Percentiles rank a stretch among this genome's conserved stretches.
Evolutionary conservation across 2,113 vertebrate species (phyloP).

Genomic region (Diadophis punctatus): DNA sequence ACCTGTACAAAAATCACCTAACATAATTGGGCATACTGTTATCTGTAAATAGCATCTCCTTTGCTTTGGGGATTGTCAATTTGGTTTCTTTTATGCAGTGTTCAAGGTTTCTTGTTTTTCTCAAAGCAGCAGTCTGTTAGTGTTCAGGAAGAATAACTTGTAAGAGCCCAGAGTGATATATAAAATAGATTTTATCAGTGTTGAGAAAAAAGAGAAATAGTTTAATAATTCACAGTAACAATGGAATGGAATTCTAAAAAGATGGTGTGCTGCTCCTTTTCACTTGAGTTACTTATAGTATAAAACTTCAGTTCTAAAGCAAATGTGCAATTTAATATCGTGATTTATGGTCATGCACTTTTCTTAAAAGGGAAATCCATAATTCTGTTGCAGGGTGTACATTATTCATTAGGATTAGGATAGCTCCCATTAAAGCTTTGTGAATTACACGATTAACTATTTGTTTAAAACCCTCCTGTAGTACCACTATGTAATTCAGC

Average conservation of each 20-base stretch:
- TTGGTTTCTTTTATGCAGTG: neutral
- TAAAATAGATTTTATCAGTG: neutral
- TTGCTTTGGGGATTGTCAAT: neutral
- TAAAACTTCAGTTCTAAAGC: constrained; percentile 10
- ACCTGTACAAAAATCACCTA: neutral
- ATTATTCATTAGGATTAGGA: neutral
- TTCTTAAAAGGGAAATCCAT: constrained; percentile 8
- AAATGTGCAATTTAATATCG: constrained; percentile 16
- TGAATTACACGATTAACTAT: neutral
- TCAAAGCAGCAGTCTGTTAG: neutral
- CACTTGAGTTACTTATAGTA: neutral
- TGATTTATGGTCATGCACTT: neutral
- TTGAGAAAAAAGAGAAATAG: neutral
- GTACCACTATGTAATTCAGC: neutral
- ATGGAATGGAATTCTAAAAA: neutral
- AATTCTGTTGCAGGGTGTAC: constrained; percentile 4
- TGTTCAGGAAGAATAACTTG: neutral
- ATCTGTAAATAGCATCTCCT: neutral
- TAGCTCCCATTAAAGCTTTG: constrained; percentile 9
- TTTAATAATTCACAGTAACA: constrained; percentile 9
- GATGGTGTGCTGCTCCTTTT: constrained; percentile 12
- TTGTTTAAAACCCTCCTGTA: neutral
- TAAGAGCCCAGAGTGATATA: neutral
- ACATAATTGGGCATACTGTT: neutral
- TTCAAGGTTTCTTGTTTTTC: neutral